These are phyloP conservation scores for Peromyscus californicus DNA, from an alignment of 2,113 vertebrate genomes.

Conservation along the genomic window DNA sequence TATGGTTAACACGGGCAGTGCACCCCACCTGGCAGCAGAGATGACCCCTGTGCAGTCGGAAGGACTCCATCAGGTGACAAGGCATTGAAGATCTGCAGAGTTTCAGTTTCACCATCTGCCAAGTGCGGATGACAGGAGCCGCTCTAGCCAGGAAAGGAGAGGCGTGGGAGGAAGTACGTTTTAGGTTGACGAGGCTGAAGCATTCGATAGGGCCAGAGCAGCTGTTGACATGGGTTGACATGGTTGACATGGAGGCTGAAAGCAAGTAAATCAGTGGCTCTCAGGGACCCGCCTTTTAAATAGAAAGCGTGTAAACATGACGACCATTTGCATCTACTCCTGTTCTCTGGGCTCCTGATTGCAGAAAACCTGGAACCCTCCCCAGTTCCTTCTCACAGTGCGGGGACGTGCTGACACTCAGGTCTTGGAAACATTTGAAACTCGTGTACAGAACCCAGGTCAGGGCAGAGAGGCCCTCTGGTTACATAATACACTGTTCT, in stretches of 20 bases:
- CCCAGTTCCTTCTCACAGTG: background rate
- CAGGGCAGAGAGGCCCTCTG: background rate
- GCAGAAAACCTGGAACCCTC: background rate
- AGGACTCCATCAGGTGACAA: background rate
- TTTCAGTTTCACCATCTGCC: background rate
- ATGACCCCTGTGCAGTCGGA: background rate
- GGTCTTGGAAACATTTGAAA: background rate
- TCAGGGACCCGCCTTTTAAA: background rate
- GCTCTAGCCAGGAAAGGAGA: background rate
- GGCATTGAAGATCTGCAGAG: background rate
- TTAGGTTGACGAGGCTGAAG: background rate
- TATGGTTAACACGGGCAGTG: background rate
- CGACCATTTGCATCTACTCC: background rate
- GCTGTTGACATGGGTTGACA: background rate
- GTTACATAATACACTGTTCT: background rate
- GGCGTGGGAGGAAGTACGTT: background rate
- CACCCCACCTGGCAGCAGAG: background rate
- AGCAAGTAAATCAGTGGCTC: conserved; percentile 6
- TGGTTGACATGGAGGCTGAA: background rate
- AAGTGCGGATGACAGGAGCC: background rate
- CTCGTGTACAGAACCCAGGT: background rate
- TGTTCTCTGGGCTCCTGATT: background rate
- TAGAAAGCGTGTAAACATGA: background rate
- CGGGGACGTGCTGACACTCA: background rate
- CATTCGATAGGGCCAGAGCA: background rate